These are phyloP conservation scores for Pterocles burchelli DNA, from an alignment of 2,113 vertebrate species.

Conservation along the genomic window DNA sequence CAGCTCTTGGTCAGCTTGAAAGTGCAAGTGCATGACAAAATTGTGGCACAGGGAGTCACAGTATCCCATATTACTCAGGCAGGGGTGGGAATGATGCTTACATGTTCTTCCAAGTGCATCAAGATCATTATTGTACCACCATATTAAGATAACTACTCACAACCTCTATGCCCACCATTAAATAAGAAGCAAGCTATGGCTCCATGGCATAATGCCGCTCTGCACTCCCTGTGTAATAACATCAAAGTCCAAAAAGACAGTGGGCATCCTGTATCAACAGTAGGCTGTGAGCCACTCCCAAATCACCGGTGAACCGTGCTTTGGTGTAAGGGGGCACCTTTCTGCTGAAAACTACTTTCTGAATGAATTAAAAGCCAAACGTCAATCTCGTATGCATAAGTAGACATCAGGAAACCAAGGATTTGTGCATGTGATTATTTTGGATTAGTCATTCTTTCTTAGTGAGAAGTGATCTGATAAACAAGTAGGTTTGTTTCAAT, in stretches of 20 bases:
- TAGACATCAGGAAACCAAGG: not conserved
- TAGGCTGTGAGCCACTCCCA: not conserved
- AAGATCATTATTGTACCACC: not conserved
- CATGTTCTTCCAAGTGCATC: not conserved
- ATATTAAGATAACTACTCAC: not conserved
- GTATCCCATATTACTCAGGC: not conserved
- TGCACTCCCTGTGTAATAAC: not conserved
- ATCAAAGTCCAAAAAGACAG: not conserved
- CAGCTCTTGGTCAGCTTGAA: not conserved
- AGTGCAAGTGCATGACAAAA: not conserved
- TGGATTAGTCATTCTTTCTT: not conserved
- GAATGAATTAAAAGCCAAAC: not conserved
- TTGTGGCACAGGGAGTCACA: not conserved
- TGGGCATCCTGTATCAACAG: not conserved
- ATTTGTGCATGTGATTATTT: not conserved
- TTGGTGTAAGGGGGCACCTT: not conserved
- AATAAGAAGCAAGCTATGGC: not conserved
- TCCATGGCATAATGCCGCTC: not conserved
- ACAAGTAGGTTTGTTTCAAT: not conserved
- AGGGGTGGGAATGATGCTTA: not conserved
- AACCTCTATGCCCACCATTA: not conserved
- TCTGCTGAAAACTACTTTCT: not conserved
- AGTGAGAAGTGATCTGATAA: not conserved
- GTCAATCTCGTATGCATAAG: not conserved
- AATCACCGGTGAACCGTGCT: fast-evolving